phyloP scores from a whole-genome alignment of 2,888 invertebrate species.

The Hirtodrosophila cameraria region DNA sequence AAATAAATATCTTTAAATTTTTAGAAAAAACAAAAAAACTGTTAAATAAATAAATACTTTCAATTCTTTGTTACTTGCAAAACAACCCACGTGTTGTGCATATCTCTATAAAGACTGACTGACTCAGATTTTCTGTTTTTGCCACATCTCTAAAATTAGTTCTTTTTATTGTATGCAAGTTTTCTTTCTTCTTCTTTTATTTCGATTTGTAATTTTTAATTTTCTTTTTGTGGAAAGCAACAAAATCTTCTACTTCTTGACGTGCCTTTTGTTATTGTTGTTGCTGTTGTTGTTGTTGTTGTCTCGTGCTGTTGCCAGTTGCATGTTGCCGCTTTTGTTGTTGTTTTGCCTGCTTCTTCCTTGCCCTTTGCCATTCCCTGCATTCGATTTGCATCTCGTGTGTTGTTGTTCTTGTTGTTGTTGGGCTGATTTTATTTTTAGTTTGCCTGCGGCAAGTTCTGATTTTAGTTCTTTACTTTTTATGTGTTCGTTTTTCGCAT shows the following conservation, averaged over 20 bases:
- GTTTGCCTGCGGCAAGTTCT: constrained; percentile 61
- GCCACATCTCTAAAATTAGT: constrained; percentile 72
- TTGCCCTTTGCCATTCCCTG: constrained; percentile 14
- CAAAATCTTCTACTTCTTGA: constrained; percentile 40
- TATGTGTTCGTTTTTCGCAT: constrained; percentile 47
- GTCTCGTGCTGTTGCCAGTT: constrained; percentile 63
- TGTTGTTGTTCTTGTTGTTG: constrained; percentile 31
- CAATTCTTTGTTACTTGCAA: neutral
- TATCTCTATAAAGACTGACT: constrained; percentile 31
- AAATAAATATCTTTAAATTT: too few species aligned
- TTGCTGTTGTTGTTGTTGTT: constrained; percentile 29
- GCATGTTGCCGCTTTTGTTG: constrained; percentile 39
- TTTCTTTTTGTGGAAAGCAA: constrained; percentile 64
- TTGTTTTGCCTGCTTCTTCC: neutral
- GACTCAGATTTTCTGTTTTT: constrained; percentile 58
- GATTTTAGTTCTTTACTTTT: constrained; percentile 44
- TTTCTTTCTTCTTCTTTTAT: constrained; percentile 29
- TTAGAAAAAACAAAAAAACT: too few species aligned
- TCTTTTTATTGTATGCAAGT: constrained; percentile 73
- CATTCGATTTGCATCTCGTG: constrained; percentile 41
- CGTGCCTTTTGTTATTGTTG: constrained; percentile 16
- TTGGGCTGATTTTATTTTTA: constrained; percentile 73
- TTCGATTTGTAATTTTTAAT: constrained; percentile 68
- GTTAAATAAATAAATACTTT: too few species aligned
- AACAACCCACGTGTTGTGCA: constrained; percentile 31